Evolutionary conservation across 2,113 vertebrate species (phyloP).

Genomic region (Archocentrus centrarchus): DNA sequence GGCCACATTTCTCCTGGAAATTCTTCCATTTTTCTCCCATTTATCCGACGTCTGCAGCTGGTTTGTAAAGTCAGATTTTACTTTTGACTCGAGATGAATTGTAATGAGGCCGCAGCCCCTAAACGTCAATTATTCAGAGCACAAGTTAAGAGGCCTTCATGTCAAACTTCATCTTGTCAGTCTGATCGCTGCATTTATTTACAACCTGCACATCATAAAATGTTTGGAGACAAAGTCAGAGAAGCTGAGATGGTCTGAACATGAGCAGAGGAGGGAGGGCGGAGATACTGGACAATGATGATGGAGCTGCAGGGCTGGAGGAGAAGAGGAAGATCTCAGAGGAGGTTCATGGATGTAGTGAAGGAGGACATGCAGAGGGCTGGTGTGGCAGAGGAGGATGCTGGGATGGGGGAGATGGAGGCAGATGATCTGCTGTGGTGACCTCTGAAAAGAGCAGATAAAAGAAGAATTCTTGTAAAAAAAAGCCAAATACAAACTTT

Average conservation of each 20-base stretch:
- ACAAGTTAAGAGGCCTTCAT: not conserved
- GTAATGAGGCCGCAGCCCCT: rapidly evolving
- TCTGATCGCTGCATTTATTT: not conserved
- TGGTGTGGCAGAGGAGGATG: not conserved
- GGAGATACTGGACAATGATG: not conserved
- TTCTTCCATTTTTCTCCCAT: not conserved
- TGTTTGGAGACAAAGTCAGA: not conserved
- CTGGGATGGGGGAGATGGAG: not conserved
- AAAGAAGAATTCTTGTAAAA: rapidly evolving
- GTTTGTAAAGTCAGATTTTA: not conserved
- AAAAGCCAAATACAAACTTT: not conserved
- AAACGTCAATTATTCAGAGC: not conserved
- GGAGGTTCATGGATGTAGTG: not conserved
- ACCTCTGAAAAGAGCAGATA: not conserved
- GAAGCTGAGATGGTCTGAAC: not conserved
- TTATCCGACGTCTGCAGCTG: not conserved
- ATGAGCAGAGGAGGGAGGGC: too few relatives aligned
- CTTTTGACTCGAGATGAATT: not conserved
- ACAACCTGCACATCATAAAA: not conserved
- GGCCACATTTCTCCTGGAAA: not conserved
- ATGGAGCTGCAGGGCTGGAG: not conserved
- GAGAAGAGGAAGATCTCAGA: not conserved
- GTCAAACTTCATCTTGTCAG: not conserved
- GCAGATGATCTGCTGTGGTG: not conserved
- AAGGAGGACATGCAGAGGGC: not conserved